Base-by-base conservation (phyloP, 2,113 vertebrate genomes). In the Syngnathus typhle region DNA sequence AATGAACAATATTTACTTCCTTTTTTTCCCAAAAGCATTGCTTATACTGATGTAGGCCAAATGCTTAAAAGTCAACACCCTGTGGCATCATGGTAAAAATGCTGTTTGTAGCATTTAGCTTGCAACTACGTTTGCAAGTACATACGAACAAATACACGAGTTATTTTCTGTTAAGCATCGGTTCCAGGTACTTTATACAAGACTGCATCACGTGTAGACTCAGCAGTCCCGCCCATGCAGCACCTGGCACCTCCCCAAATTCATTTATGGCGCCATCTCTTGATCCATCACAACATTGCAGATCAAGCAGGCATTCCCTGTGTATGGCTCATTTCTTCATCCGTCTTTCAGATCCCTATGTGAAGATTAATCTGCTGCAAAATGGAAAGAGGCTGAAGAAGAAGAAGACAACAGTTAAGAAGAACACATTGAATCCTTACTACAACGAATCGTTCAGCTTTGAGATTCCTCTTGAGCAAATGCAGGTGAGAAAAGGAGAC, bases 361-460 rank as follows among this genome's bases (percentile, higher is more conserved):
- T 99, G 86, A 99, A 99, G 88, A 99, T 99, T 46, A 95, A 99
- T 82, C 87, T 99, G 81, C 92, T 98, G 90, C 95, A 98, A 88
- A 99, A 98, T 0, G 96, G 96, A 38, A 99, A 98, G 88, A 90
- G 94, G 67, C 92, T 98, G 80, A 98, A 99, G 91, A 99, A 99
- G 89, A 99, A 99, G 92, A 99, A 99, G 89, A 98, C 96, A 0
- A 98, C 96, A 0, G 96, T 99, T 80, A 99, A 98, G 82, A 99
- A 98, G 90, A 98, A 98, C 90, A 98, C 96, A 1, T 82, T 98
- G 85, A 99, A 98, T 85, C 96, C 96, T 0, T 98, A 98, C 82
- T 98, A 98, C 85, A 99, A 99, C 0, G 96, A 99, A 80, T 99
- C 96, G 37, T 99, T 99, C 92, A 99, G 96, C 90, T 99, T 99